Evolutionary conservation across 2,797 vertebrate species (phyloP), one percentile per base, ranked within the genome.

Genomic region (Spea hammondii): DNA sequence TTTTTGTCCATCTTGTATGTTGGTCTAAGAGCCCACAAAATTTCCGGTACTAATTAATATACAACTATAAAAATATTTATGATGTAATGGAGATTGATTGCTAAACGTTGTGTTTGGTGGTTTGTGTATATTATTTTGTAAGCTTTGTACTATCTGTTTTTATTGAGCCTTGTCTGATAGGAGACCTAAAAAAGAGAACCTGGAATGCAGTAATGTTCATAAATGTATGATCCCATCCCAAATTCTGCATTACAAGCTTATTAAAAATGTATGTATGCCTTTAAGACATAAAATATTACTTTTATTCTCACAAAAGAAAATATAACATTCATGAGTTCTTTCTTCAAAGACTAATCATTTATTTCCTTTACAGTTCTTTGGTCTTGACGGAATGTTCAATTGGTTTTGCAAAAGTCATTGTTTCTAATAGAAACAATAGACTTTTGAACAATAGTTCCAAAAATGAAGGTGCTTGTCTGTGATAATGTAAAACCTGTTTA

Each of bases 401-500:
- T 47, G 14, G 32, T 65, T 45, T 65, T 46, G 32, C 8, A 65
- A 65, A 47, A 65, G 32, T 65, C 45, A 65, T 65, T 62, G n/a
- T 62, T 62, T 32, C 59, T 62, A 62, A 62, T 62, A 62, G n/a
- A 62, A 62, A 65, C 64, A 65, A 65, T 45, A 12, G 45, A 3
- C 45, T 6, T 47, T 1, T 8, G 46, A 65, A 65, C 64, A 65
- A 65, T 47, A 46, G 32, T 12, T 45, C 45, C 44, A 46, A 65
- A 46, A 65, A 45, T 47, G 64, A 65, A 65, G 64, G 64, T 47
- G 64, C 44, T 65, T 65, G 5, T 9, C 44, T 65, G 44, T 46
- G 45, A 65, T 65, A 45, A 46, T 12, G 59, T 62, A 62, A 62
- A 62, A 32, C 59, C 59, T 62, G 4, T 5, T 62, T 62, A 12